Percentiles rank a stretch among this genome's conserved stretches.
Conservation (phyloP, 2,113 vertebrate genomes). For the Pseudonaja textilis region DNA sequence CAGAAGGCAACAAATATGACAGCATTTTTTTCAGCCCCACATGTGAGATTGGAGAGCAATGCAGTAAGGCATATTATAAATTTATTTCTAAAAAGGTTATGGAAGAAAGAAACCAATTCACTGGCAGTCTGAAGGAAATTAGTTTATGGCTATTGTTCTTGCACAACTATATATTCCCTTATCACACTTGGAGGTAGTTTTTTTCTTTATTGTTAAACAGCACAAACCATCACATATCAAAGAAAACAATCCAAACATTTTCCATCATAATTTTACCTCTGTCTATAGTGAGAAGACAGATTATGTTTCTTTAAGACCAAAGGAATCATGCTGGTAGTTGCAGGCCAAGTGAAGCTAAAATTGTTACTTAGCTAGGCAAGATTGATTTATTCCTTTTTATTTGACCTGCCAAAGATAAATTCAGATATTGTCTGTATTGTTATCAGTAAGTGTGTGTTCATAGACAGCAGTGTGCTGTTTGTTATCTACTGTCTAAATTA, state of each 20-base stretch:
- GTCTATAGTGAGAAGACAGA: not conserved
- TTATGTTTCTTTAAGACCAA: not conserved
- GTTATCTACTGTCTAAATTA: not conserved
- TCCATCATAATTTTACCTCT: not conserved
- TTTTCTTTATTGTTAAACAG: conserved; percentile 11
- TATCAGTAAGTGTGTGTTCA: not conserved
- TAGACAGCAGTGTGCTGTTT: not conserved
- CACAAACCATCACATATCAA: not conserved
- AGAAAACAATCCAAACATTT: not conserved
- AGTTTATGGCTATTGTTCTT: not conserved
- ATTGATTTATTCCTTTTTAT: not conserved
- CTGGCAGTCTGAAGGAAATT: not conserved
- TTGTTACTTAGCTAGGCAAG: not conserved
- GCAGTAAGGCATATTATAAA: not conserved
- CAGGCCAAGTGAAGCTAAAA: not conserved
- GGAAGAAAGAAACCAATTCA: not conserved
- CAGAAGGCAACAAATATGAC: not conserved
- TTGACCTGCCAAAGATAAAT: not conserved
- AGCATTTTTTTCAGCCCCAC: not conserved
- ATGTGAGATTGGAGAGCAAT: not conserved
- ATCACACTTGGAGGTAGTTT: not conserved
- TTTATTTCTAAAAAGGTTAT: not conserved
- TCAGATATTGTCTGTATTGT: not conserved
- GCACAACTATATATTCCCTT: not conserved
- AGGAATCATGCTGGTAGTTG: not conserved